Percentiles rank a stretch among this genome's conserved stretches.
Conservation (phyloP, 1,140 invertebrate genomes). For the Wiebesia pumilae region DNA sequence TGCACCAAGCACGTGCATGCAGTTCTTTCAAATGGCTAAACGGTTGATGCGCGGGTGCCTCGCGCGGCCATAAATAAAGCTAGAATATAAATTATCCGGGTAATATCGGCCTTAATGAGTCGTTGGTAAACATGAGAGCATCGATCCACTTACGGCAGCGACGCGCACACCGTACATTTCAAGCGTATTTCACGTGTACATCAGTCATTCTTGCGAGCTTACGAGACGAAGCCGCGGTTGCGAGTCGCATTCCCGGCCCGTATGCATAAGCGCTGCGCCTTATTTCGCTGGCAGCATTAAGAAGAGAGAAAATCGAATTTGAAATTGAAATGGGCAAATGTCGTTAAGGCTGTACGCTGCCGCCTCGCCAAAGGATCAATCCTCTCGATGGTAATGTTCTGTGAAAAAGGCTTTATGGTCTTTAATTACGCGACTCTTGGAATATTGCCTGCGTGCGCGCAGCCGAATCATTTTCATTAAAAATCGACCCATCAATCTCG, state of each 20-base stretch:
- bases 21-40: conserved; percentile 27
- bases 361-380: conserved; percentile 12
- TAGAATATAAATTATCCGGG: conserved; percentile 47
- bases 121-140: conserved; percentile 42
- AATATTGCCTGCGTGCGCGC: conserved; percentile 27
- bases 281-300: not conserved
- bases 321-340: conserved; percentile 53
- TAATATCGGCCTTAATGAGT: conserved; percentile 48
- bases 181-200: conserved; percentile 3
- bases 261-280: not conserved
- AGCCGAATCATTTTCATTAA: conserved; percentile 49
- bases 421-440: conserved; percentile 49
- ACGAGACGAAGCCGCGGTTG: not conserved
- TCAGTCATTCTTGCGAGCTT: conserved; percentile 8
- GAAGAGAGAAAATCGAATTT: conserved; percentile 41
- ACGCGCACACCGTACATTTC: not conserved
- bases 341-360: conserved; percentile 35
- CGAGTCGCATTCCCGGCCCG: no score
- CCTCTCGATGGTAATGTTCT: conserved; percentile 20
- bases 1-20: not conserved
- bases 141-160: conserved; percentile 28
- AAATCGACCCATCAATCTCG: conserved; percentile 48
- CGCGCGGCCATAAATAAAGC: conserved; percentile 12
- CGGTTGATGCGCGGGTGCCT: conserved; percentile 29
- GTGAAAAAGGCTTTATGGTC: conserved; percentile 42